Evolutionary conservation across 53 echinoderm and acorn worm genomes (phyloP).

Genomic region (Patiria pectinifera): DNA sequence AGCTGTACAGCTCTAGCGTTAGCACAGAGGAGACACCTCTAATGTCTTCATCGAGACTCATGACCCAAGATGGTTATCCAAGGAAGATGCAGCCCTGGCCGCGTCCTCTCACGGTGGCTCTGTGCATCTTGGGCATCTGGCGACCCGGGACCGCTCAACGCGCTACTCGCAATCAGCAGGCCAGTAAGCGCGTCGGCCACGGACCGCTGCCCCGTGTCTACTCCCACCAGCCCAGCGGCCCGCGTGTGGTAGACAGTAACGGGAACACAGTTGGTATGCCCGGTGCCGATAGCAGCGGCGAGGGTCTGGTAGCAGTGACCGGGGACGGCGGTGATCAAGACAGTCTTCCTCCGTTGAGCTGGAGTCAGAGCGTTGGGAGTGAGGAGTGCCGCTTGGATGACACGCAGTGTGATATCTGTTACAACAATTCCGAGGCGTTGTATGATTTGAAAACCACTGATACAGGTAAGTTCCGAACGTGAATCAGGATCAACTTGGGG

Average conservation of each 20-base stretch:
- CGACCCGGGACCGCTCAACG: constrained; percentile 3
- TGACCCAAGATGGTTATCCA: constrained; percentile 17
- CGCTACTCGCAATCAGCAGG: neutral
- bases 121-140: constrained; percentile 45
- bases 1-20: neutral
- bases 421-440: neutral
- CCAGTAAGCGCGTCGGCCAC: neutral
- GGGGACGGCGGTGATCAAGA: neutral
- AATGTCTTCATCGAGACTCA: neutral
- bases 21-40: neutral
- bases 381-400: constrained; percentile 19
- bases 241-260: neutral
- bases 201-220: neutral
- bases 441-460: neutral
- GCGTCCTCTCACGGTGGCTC: neutral
- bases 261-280: neutral
- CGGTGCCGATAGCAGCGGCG: neutral
- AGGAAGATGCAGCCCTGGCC: constrained; percentile 45
- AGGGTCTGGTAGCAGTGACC: neutral
- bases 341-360: neutral
- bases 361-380: neutral
- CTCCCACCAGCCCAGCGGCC: neutral
- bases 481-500: too few species aligned
- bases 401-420: constrained; percentile 4
- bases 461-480: neutral